A percentile compares a stretch with the other conserved stretches of the same genome.
phyloP scores from a whole-genome alignment of 2,797 vertebrate species.

The Pangasius krempfi region DNA sequence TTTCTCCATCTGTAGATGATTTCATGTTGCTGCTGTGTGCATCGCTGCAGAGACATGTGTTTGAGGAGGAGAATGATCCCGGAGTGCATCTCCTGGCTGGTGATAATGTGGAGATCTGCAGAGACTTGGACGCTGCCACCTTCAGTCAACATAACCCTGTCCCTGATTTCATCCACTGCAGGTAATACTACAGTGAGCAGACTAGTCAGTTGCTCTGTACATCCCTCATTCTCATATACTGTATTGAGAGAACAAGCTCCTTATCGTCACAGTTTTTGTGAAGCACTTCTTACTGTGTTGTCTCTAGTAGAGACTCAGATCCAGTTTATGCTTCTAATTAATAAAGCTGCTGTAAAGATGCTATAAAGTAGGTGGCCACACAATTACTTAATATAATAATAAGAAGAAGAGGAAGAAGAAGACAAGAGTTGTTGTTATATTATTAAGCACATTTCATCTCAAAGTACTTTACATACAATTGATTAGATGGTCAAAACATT shows the following conservation, averaged over 20 bases:
- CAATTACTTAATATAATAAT: neutral
- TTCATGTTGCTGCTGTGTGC: conserved; percentile 90
- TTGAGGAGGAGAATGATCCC: conserved; percentile 87
- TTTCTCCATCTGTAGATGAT: conserved; percentile 77
- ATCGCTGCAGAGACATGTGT: conserved; percentile 88
- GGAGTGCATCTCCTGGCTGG: conserved; percentile 84
- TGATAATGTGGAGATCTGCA: conserved; percentile 88
- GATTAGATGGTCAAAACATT: neutral
- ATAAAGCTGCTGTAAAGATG: neutral
- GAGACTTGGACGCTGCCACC: conserved; percentile 82
- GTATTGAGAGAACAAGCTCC: neutral
- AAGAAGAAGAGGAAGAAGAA: neutral
- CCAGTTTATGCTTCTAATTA: neutral
- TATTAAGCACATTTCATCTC: neutral
- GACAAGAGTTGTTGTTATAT: neutral
- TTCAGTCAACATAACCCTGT: conserved; percentile 86
- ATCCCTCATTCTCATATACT: neutral
- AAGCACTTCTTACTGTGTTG: neutral
- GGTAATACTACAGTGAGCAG: conserved; percentile 69
- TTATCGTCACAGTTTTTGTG: neutral
- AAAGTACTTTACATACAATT: neutral
- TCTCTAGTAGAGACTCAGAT: neutral
- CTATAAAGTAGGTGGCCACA: neutral
- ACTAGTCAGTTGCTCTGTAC: conserved; percentile 2
- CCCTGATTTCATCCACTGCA: conserved; percentile 91